A percentile compares a stretch with the other conserved stretches of the same genome.
Evolutionary conservation across 1,140 invertebrate genomes (phyloP).

Genomic region (Drosophila ananassae): DNA sequence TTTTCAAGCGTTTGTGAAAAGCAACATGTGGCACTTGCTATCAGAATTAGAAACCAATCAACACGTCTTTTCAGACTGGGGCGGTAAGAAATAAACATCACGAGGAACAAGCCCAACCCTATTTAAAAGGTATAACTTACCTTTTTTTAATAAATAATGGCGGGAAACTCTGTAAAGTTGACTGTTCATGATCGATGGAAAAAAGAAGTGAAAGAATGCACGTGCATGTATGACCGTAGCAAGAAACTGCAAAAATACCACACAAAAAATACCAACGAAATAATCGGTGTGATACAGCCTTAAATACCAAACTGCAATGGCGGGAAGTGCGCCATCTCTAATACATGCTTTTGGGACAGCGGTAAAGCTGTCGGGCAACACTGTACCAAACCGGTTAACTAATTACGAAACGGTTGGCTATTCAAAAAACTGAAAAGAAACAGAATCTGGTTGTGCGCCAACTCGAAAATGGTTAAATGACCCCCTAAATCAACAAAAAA

Average conservation of each 20-base stretch:
- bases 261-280: not conserved
- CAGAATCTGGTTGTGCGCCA: no score
- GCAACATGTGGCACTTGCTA: slow-evolving; percentile 19
- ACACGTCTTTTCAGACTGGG: slow-evolving; percentile 77
- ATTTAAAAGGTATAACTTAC: slow-evolving; percentile 4
- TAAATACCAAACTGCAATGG: no score
- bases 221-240: slow-evolving; percentile 13
- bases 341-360: no score
- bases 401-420: no score
- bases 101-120: slow-evolving; percentile 86
- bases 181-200: slow-evolving; percentile 13
- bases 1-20: not conserved
- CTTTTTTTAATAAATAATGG: slow-evolving; percentile 1
- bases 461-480: no score
- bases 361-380: no score
- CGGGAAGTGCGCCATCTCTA: no score
- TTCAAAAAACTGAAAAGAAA: no score
- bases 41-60: slow-evolving; percentile 72
- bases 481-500: no score
- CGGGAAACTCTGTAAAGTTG: not conserved
- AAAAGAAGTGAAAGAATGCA: slow-evolving; percentile 24
- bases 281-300: no score
- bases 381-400: no score
- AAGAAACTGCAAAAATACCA: no score
- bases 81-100: slow-evolving; percentile 85